phyloP scores from a whole-genome alignment of 1,140 invertebrate species.

The Conus betulinus region DNA sequence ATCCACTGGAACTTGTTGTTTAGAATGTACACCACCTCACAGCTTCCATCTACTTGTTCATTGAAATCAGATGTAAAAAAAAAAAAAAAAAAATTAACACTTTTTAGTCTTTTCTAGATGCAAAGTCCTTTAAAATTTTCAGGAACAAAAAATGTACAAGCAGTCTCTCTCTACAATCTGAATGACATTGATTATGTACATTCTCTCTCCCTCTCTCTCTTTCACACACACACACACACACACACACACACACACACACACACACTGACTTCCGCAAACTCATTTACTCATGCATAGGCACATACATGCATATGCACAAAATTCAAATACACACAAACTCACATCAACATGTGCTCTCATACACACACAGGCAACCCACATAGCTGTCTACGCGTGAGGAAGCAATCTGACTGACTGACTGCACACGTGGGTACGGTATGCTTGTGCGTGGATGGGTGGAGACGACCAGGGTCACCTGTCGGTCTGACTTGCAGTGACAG shows the following conservation, averaged over 20 bases:
- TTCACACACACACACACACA: not conserved
- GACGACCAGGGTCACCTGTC: constrained; percentile 21
- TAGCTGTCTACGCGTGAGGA: constrained; percentile 20
- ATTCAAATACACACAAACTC: not conserved
- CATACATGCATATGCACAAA: constrained; percentile 8
- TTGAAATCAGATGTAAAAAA: too few species aligned
- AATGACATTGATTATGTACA: not conserved
- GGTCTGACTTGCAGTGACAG: constrained; percentile 36
- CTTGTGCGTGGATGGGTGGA: constrained; percentile 36
- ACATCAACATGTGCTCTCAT: not conserved
- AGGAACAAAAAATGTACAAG: not conserved
- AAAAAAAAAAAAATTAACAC: too few species aligned
- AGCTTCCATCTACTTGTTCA: too few species aligned
- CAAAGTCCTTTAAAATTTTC: not conserved
- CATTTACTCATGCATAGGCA: not conserved
- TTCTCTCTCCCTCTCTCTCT: not conserved
- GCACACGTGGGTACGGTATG: constrained; percentile 32
- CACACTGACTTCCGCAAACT: not conserved
- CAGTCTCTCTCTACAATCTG: not conserved
- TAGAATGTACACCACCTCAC: too few species aligned
- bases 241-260: not conserved
- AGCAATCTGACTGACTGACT: constrained; percentile 23
- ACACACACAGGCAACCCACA: constrained; percentile 15
- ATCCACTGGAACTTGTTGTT: too few species aligned
- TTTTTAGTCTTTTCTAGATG: not conserved